Conservation (phyloP, 2,797 vertebrate genomes). For the Podarcis siculus region DNA sequence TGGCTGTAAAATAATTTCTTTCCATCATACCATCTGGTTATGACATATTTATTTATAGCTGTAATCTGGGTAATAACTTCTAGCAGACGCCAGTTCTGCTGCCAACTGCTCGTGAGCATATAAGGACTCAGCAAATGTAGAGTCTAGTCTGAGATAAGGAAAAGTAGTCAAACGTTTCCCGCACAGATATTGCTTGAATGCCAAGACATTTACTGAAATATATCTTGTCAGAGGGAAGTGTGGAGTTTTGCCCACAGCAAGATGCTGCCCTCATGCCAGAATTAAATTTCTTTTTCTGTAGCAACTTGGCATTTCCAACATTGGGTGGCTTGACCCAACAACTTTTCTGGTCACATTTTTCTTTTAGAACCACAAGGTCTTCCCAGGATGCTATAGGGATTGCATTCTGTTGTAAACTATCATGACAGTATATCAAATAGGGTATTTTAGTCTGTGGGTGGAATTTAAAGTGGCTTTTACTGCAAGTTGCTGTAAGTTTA, state of each 20-base stretch:
- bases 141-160: constrained; percentile 9
- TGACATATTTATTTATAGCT: constrained; percentile 12
- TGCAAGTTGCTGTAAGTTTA: neutral
- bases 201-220: constrained; percentile 16
- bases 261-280: constrained; percentile 19
- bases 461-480: neutral
- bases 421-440: neutral
- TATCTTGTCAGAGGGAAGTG: constrained; percentile 22
- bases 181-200: constrained; percentile 19
- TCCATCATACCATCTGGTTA: neutral
- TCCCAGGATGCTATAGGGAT: constrained; percentile 2
- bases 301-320: neutral
- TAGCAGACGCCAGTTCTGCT: neutral
- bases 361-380: neutral
- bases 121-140: neutral
- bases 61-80: neutral
- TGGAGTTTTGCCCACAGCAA: constrained; percentile 16
- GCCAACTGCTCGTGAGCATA: neutral
- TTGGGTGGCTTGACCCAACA: neutral
- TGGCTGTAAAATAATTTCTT: neutral
- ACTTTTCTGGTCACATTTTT: constrained; percentile 24
- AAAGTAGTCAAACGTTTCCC: neutral
- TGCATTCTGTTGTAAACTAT: neutral
- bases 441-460: neutral
- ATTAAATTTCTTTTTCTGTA: neutral